Evolutionary conservation across 2,113 vertebrate species (phyloP).

Genomic region (Psilopogon haemacephalus): DNA sequence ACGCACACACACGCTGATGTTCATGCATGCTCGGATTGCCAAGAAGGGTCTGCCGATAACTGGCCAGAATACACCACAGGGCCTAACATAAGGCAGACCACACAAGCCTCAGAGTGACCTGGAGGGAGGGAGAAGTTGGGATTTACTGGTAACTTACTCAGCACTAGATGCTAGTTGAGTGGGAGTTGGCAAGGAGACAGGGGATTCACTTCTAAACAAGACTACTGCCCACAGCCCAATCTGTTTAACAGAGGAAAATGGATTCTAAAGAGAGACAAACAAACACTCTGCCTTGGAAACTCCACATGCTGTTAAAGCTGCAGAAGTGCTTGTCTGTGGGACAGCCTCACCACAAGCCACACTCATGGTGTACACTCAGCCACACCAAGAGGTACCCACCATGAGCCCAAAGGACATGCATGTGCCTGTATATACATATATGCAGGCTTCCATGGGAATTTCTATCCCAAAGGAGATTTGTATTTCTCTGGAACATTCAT

Average conservation of each 20-base stretch:
- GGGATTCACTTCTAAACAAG: constrained; percentile 23
- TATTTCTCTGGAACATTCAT: neutral
- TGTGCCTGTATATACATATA: neutral
- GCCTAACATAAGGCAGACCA: neutral
- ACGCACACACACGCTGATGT: neutral
- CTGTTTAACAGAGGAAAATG: neutral
- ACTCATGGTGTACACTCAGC: neutral
- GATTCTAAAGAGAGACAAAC: neutral
- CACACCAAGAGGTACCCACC: neutral
- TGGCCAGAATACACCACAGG: neutral
- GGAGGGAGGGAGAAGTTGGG: neutral
- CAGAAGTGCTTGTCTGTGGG: neutral
- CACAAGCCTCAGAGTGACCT: neutral
- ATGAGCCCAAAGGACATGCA: neutral
- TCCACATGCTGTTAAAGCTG: neutral
- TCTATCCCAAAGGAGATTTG: neutral
- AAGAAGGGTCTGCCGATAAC: neutral
- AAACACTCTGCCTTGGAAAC: neutral
- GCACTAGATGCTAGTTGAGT: neutral
- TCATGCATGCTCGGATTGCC: constrained; percentile 9
- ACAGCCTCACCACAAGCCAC: neutral
- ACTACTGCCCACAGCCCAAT: neutral
- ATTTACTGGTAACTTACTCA: constrained; percentile 18
- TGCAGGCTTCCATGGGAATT: neutral
- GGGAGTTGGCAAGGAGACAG: constrained; percentile 28